Conservation (phyloP, 1,140 invertebrate genomes). For the Steinernema khuongi region DNA sequence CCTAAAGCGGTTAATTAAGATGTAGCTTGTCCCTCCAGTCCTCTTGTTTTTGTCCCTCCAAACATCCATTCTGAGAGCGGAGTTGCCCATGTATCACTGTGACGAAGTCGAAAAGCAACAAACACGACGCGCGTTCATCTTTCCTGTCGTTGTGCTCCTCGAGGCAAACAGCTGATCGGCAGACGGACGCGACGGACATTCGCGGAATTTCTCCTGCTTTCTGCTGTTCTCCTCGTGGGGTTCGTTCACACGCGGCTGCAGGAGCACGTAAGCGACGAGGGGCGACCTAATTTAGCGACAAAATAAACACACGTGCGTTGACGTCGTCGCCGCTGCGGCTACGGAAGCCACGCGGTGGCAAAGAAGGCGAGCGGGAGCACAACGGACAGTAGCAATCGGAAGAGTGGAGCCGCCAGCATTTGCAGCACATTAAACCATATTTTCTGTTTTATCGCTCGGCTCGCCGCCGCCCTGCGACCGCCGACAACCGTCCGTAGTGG, state of each 20-base stretch:
- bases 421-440: constrained; percentile 7
- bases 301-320: not conserved
- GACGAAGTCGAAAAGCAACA: too few species aligned
- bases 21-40: too few species aligned
- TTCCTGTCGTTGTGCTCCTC: not conserved
- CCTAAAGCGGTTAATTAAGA: too few species aligned
- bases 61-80: too few species aligned
- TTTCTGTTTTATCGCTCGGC: not conserved
- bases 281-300: not conserved
- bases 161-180: constrained; percentile 3
- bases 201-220: too few species aligned
- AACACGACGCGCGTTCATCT: not conserved
- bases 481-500: not conserved
- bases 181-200: not conserved
- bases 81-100: too few species aligned
- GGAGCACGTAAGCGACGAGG: not conserved
- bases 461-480: not conserved
- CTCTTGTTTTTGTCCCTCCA: too few species aligned
- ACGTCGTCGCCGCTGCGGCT: too few species aligned
- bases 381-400: too few species aligned
- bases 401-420: too few species aligned
- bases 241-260: not conserved
- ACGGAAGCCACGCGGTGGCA: not conserved
- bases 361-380: not conserved
- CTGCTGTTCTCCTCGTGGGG: too few species aligned